phyloP scores from a whole-genome alignment of 2,888 invertebrate species.

The Ctena decussata region DNA sequence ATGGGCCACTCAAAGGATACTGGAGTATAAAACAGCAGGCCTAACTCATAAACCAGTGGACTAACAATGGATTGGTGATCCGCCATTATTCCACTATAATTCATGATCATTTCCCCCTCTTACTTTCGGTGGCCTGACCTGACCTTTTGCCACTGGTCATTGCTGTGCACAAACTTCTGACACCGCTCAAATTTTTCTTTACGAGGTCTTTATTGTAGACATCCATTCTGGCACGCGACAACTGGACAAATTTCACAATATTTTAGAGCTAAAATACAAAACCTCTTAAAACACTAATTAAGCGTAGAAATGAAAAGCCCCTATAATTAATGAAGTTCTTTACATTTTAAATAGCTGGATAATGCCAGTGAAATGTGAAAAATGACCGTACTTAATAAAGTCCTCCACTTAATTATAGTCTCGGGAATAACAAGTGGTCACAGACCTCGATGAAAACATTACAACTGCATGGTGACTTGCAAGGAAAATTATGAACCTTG shows the following conservation, averaged over 20 bases:
- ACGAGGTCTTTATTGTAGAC: conserved; percentile 55
- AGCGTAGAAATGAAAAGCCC: conserved; percentile 55
- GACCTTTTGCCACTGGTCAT: background rate
- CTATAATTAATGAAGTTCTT: conserved; percentile 64
- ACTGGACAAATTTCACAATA: conserved; percentile 41
- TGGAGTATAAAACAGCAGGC: background rate
- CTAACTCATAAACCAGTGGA: background rate
- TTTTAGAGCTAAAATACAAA: conserved; percentile 45
- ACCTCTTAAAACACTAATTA: conserved; percentile 66
- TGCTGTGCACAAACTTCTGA: conserved; percentile 30
- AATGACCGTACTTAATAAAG: conserved; percentile 53
- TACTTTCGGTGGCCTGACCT: conserved; percentile 8
- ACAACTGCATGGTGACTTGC: too few relatives aligned
- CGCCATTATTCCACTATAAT: background rate
- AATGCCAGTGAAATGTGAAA: conserved; percentile 41
- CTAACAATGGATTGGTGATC: background rate
- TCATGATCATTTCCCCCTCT: background rate
- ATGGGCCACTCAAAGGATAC: background rate
- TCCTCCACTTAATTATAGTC: conserved; percentile 15
- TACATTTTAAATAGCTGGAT: conserved; percentile 37
- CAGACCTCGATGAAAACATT: conserved; percentile 7
- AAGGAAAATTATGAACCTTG: too few relatives aligned
- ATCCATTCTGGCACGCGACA: conserved; percentile 47
- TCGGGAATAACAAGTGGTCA: background rate
- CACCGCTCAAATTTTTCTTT: conserved; percentile 69